Evolutionary conservation across 2,797 vertebrate species (phyloP), one percentile per base, ranked within the genome.

Genomic region (Pempheris klunzingeri): DNA sequence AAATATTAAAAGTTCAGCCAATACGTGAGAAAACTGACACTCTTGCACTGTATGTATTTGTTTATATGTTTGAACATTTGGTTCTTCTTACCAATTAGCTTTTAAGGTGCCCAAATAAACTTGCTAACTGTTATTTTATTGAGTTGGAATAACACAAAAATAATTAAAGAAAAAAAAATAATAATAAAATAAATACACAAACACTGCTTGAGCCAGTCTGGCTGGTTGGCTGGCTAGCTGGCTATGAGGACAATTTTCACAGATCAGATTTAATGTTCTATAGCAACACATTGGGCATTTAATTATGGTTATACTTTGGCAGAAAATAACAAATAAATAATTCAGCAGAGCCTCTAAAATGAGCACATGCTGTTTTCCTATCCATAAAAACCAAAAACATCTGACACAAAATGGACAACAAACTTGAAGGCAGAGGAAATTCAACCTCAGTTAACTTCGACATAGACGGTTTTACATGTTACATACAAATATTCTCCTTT

Each of bases 231-330:
- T 52, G 43, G 22, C 34, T 52, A 36, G 22, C 67, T 64, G 39
- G 17, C 18, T 47, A 43, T 30, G 32, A 38, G 34, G 60, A 63
- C 6, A 20, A 14, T 58, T 55, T 39, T 63, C 71, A 32, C 59
- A 61, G 74, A 71, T 77, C 77, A 75, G 68, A 44, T 34, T 38
- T 65, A 20, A 49, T 65, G 62, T 75, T 71, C 58, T 80, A 71
- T 58, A 50, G 44, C 77, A 74, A 80, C 30, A 61, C 72, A 34
- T 55, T 81, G 73, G 64, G 39, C 53, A 59, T 76, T 80, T 77
- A 70, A 78, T 87, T 84, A 63, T 78, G 75, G 68, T n/a, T n/a
- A n/a, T 18, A 74, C 30, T 67, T 75, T 73, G 54, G 67, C 41
- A 68, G 62, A 53, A 53, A 65, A 67, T 54, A n/a, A 66, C 66